Conservation (phyloP, 2,113 vertebrate genomes). For the Phalacrocorax carbo region DNA sequence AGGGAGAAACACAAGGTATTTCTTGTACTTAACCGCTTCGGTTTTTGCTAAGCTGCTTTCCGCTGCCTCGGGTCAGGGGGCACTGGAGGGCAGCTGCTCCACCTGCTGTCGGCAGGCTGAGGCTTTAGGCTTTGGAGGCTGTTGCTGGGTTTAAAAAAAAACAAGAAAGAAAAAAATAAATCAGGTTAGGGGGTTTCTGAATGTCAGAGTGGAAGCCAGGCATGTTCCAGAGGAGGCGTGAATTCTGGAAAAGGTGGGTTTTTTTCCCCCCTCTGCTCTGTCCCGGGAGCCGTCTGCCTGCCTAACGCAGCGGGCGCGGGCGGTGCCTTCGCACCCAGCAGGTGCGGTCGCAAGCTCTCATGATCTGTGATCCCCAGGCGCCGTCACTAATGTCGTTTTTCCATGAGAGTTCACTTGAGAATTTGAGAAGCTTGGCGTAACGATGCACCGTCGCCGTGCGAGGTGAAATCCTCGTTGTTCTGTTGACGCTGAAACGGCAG, state of each 20-base stretch:
- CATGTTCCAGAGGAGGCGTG: neutral
- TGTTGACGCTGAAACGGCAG: neutral
- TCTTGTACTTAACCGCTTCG: accelerated
- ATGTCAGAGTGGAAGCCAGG: neutral
- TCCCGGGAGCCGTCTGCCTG: neutral
- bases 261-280: neutral
- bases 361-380: neutral
- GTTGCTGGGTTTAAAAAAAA: neutral
- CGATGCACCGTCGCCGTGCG: accelerated
- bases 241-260: neutral
- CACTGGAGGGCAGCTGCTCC: neutral
- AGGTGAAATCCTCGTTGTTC: neutral
- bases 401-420: neutral
- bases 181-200: neutral
- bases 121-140: neutral
- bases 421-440: neutral
- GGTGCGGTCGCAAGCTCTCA: neutral
- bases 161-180: too few relatives aligned
- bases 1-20: neutral
- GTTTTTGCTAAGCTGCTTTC: neutral
- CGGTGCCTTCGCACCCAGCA: neutral
- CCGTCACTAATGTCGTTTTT: accelerated
- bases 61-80: accelerated
- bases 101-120: neutral
- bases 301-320: neutral